Evolutionary conservation across 2,797 vertebrate genomes (phyloP).

Genomic region (Sebastes kiyomatsui): DNA sequence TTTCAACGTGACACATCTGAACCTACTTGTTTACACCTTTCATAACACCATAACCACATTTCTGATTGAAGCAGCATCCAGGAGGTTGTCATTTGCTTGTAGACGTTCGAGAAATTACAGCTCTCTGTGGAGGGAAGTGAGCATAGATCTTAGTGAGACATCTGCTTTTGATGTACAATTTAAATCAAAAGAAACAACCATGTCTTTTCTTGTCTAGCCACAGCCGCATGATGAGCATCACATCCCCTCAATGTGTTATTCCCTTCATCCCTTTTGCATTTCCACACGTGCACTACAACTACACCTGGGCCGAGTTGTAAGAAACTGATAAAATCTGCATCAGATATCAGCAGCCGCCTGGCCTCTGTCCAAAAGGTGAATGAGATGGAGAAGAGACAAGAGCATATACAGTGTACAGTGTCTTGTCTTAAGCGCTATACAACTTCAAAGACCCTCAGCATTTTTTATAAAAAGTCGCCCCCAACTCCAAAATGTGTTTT

Average conservation of each 20-base stretch:
- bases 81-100: slow-evolving; percentile 26
- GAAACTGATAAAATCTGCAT: slow-evolving; percentile 14
- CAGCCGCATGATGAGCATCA: slow-evolving; percentile 17
- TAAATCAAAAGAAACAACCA: slow-evolving; percentile 53
- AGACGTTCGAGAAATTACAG: slow-evolving; percentile 35
- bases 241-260: slow-evolving; percentile 33
- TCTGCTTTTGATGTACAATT: slow-evolving; percentile 38
- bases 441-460: not conserved
- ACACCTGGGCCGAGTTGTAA: not conserved
- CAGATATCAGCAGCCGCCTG: slow-evolving; percentile 12
- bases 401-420: not conserved
- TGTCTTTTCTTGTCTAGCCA: slow-evolving; percentile 33
- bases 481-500: not conserved
- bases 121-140: slow-evolving; percentile 12
- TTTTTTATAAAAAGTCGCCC: not conserved
- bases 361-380: not conserved
- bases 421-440: not conserved
- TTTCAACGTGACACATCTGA: not conserved
- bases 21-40: slow-evolving; percentile 37
- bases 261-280: slow-evolving; percentile 14
- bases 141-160: slow-evolving; percentile 18
- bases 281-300: slow-evolving; percentile 14
- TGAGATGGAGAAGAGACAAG: not conserved
- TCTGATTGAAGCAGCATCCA: slow-evolving; percentile 13
- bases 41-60: slow-evolving; percentile 7